Conservation (phyloP, 2,113 vertebrate genomes). For the Ptyas mucosa region DNA sequence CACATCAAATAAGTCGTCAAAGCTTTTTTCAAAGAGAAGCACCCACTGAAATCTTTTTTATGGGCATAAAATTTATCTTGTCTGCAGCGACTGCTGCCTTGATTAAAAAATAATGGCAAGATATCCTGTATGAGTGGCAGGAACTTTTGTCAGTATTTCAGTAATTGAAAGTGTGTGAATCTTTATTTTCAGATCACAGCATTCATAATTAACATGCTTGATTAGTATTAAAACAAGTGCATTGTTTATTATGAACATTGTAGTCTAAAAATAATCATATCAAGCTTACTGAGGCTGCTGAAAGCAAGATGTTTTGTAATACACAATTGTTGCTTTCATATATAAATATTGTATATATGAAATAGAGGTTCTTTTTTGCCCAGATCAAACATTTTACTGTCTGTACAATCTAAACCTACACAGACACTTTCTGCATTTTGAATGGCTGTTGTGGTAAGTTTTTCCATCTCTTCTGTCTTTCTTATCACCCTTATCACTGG, state of each 20-base stretch:
- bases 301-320: neutral
- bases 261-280: neutral
- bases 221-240: neutral
- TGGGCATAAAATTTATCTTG: neutral
- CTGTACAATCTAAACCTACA: constrained; percentile 22
- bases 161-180: neutral
- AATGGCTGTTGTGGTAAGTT: constrained; percentile 31
- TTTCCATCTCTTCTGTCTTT: neutral
- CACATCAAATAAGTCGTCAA: neutral
- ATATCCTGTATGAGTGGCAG: neutral
- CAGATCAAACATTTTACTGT: constrained; percentile 41
- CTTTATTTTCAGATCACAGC: neutral
- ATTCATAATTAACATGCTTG: neutral
- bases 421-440: constrained; percentile 37
- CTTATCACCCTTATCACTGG: neutral
- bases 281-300: neutral
- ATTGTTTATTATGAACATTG: neutral
- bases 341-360: constrained; percentile 25
- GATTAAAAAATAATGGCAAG: neutral
- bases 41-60: neutral
- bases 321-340: neutral
- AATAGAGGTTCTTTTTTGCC: constrained; percentile 41
- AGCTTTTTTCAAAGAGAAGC: neutral
- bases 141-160: neutral
- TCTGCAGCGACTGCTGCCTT: neutral